Conservation (phyloP, 2,888 invertebrate species). For the Lymantria monacha region DNA sequence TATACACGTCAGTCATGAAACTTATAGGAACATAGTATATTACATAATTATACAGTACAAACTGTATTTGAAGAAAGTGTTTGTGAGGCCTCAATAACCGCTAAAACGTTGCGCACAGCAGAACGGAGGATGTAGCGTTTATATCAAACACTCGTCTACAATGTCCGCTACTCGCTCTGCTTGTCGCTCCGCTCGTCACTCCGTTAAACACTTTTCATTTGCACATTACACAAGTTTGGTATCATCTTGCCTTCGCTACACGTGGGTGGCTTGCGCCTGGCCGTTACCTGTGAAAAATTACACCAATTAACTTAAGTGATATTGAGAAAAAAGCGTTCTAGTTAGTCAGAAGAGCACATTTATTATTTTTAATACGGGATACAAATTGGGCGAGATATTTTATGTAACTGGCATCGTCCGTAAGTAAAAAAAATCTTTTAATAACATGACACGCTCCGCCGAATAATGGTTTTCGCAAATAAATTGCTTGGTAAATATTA, state of each 20-base stretch:
- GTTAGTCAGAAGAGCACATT: slow-evolving; percentile 25
- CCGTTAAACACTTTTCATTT: neutral
- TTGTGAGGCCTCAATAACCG: neutral
- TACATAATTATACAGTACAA: slow-evolving; percentile 33
- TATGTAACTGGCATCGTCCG: slow-evolving; percentile 21
- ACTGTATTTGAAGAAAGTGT: slow-evolving; percentile 16
- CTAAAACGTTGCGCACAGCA: neutral
- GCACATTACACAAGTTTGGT: slow-evolving; percentile 35
- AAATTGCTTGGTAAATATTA: slow-evolving; percentile 6
- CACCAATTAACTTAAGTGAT: slow-evolving; percentile 37
- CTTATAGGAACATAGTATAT: slow-evolving; percentile 44
- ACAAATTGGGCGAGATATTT: slow-evolving; percentile 34
- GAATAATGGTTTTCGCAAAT: slow-evolving; percentile 6
- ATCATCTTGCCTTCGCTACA: slow-evolving; percentile 45
- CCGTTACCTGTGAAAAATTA: slow-evolving; percentile 64
- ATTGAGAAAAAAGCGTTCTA: slow-evolving; percentile 32
- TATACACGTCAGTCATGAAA: slow-evolving; percentile 51
- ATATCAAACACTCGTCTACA: neutral
- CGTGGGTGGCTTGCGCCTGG: slow-evolving; percentile 69
- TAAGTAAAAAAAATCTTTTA: slow-evolving; percentile 27
- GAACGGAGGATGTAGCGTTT: neutral
- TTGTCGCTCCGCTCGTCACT: neutral
- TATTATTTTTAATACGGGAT: slow-evolving; percentile 37
- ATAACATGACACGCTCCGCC: slow-evolving; percentile 12
- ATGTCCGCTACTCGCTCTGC: neutral